Conservation (phyloP, 1,140 invertebrate species). For the Kradibia gibbosae region DNA sequence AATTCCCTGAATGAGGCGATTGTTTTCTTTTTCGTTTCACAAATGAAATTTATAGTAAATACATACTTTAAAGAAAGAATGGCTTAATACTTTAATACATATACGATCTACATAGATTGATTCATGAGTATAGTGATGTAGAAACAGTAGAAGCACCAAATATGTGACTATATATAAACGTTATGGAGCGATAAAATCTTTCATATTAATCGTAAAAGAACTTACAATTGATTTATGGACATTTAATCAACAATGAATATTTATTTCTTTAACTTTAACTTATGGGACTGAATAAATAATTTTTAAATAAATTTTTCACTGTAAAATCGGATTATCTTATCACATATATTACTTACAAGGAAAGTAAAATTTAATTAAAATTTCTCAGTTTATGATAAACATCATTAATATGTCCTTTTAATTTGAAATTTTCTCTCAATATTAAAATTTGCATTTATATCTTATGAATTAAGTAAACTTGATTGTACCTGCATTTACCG, state of each 20-base stretch:
- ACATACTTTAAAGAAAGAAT: background rate
- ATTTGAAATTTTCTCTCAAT: too few species aligned
- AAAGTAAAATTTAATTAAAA: too few species aligned
- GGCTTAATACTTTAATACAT: background rate
- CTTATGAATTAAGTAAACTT: too few species aligned
- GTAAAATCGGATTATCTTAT: too few species aligned
- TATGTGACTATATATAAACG: background rate
- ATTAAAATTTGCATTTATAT: too few species aligned
- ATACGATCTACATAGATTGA: background rate
- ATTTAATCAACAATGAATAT: background rate
- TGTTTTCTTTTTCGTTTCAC: background rate
- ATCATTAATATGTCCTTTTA: too few species aligned
- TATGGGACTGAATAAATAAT: background rate
- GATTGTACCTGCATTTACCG: too few species aligned
- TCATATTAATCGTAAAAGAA: background rate
- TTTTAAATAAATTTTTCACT: background rate
- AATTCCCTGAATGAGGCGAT: slow-evolving; percentile 11
- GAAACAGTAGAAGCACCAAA: background rate
- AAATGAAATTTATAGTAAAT: background rate
- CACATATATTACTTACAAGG: too few species aligned
- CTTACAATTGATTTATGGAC: background rate
- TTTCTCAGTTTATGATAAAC: too few species aligned
- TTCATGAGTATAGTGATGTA: background rate
- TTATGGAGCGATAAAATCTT: background rate
- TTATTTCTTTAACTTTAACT: background rate